A percentile compares a stretch with the other conserved stretches of the same genome.
Conservation (phyloP, 2,888 invertebrate genomes). For the Limnephilus marmoratus region DNA sequence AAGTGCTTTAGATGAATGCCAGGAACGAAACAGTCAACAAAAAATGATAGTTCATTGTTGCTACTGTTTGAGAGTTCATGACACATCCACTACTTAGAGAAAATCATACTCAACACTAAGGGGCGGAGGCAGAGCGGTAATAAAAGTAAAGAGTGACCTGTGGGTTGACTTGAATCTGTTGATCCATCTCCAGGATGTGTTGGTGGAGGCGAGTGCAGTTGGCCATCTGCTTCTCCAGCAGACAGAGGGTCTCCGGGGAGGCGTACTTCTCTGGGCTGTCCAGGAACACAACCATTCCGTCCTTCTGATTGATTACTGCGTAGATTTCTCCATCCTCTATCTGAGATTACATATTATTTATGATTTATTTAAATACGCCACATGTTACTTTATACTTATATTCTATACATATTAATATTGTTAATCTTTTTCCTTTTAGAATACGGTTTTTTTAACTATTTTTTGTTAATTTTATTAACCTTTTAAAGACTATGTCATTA, state of each 20-base stretch:
- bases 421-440: not conserved
- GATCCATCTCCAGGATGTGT: slow-evolving; percentile 94
- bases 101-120: too few species aligned
- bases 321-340: slow-evolving; percentile 98
- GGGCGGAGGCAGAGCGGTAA: not conserved
- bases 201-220: slow-evolving; percentile 92
- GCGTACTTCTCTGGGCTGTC: slow-evolving; percentile 97
- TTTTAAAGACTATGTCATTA: too few species aligned
- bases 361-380: not conserved
- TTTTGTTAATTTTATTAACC: not conserved
- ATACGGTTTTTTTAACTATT: too few species aligned
- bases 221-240: slow-evolving; percentile 91
- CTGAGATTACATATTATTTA: slow-evolving; percentile 72
- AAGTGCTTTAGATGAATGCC: too few species aligned
- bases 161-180: slow-evolving; percentile 95
- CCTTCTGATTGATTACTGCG: slow-evolving; percentile 97
- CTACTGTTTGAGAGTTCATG: too few species aligned
- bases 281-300: slow-evolving; percentile 98
- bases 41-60: too few species aligned
- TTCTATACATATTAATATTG: not conserved
- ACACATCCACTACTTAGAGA: too few species aligned
- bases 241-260: slow-evolving; percentile 90
- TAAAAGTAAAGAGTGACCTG: slow-evolving; percentile 73
- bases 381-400: not conserved
- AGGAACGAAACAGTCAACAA: too few species aligned